phyloP scores from a whole-genome alignment of 35 echinoderm and acorn worm species.

The Apostichopus californicus region DNA sequence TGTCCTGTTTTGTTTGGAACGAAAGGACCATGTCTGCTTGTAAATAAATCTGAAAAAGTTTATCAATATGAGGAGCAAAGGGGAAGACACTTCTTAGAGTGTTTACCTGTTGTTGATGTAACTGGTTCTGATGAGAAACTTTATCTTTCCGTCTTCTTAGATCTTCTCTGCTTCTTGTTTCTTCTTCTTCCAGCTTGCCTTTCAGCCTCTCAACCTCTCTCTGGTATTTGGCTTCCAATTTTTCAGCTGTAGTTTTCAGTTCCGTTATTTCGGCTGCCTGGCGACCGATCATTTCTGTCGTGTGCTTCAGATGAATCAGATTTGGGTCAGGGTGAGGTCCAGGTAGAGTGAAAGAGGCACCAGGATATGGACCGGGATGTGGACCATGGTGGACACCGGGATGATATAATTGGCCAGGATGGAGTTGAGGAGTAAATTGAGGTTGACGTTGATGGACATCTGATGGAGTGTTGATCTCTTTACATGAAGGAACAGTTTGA shows the following conservation, averaged over 20 bases:
- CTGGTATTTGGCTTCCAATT: neutral
- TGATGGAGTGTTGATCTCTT: neutral
- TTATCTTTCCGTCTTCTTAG: neutral
- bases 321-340: neutral
- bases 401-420: neutral
- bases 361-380: neutral
- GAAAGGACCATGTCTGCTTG: too few relatives aligned
- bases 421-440: neutral
- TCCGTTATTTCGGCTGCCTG: slow-evolving; percentile 35
- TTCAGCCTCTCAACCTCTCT: neutral
- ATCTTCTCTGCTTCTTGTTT: neutral
- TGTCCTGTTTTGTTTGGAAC: too few relatives aligned
- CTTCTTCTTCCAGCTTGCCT: neutral
- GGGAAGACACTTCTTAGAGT: too few relatives aligned
- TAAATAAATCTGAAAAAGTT: too few relatives aligned
- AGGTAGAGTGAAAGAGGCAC: neutral
- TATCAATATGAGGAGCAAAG: too few relatives aligned
- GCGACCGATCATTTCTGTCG: slow-evolving; percentile 33
- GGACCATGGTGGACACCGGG: too few relatives aligned
- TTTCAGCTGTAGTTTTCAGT: slow-evolving; percentile 8
- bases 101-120: slow-evolving; percentile 7
- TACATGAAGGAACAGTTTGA: neutral
- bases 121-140: neutral
- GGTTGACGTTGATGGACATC: neutral
- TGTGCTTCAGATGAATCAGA: slow-evolving; percentile 43